Percentiles rank a stretch among this genome's conserved stretches.
Evolutionary conservation across 2,113 vertebrate genomes (phyloP).

Genomic region (Reinhardtius hippoglossoides): DNA sequence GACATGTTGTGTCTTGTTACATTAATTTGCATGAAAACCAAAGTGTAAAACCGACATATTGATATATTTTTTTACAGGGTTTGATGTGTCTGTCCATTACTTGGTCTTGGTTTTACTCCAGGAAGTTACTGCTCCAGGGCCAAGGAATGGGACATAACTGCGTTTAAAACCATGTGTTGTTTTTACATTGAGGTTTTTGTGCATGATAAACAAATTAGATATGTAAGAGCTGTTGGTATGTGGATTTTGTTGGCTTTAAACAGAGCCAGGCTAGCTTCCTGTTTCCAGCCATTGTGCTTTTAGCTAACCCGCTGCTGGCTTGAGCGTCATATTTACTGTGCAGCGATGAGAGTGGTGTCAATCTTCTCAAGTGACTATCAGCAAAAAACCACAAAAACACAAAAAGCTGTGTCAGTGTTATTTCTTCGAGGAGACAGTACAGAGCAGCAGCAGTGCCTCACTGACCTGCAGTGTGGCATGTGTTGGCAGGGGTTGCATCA

Average conservation of each 20-base stretch:
- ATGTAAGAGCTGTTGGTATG: neutral
- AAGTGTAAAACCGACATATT: neutral
- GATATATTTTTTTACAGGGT: neutral
- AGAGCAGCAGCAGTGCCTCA: conserved; percentile 19
- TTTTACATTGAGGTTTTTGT: neutral
- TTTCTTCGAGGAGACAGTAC: neutral
- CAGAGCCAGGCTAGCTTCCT: neutral
- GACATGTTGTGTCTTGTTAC: neutral
- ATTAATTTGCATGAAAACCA: neutral
- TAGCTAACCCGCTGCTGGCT: neutral
- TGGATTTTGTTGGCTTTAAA: neutral
- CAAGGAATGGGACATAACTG: neutral
- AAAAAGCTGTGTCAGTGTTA: neutral
- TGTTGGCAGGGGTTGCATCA: conserved; percentile 41
- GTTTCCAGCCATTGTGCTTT: neutral
- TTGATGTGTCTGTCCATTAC: neutral
- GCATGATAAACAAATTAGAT: neutral
- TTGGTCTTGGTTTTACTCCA: neutral
- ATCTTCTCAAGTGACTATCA: neutral
- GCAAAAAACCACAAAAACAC: neutral
- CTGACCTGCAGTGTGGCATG: conserved; percentile 75
- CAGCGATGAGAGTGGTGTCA: neutral
- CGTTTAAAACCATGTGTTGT: neutral
- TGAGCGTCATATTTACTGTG: neutral
- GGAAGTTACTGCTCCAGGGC: neutral